Evolutionary conservation across 2,888 invertebrate species (phyloP).

Genomic region (Catocala fraxini): DNA sequence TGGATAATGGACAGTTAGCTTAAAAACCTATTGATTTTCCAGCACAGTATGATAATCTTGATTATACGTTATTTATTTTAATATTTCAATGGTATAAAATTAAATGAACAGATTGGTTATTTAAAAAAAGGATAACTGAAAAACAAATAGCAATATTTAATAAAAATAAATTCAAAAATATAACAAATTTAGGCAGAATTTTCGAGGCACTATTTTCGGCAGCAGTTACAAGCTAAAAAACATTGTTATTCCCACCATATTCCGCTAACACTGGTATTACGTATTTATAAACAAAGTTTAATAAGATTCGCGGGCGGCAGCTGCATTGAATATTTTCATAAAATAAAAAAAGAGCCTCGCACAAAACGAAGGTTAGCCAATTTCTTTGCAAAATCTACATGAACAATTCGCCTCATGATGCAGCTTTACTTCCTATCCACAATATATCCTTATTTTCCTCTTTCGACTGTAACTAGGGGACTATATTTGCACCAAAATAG

Average conservation of each 20-base stretch:
- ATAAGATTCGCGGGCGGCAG: conserved; percentile 19
- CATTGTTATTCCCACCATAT: background rate
- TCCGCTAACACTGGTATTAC: conserved; percentile 6
- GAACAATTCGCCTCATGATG: conserved; percentile 57
- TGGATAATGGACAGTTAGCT: too few relatives aligned
- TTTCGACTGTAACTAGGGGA: conserved; percentile 45
- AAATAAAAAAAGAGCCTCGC: conserved; percentile 21
- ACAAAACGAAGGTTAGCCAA: conserved; percentile 26
- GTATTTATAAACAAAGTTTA: conserved; percentile 23
- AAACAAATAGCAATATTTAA: too few relatives aligned
- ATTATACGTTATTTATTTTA: too few relatives aligned
- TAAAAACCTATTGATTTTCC: too few relatives aligned
- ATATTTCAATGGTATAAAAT: too few relatives aligned
- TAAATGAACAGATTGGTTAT: too few relatives aligned
- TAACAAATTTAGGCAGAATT: too few relatives aligned
- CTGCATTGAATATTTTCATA: conserved; percentile 19
- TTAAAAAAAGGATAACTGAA: too few relatives aligned
- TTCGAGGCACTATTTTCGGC: too few relatives aligned
- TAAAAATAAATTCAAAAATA: too few relatives aligned
- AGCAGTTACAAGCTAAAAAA: background rate
- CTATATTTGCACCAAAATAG: conserved; percentile 39
- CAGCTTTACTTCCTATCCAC: conserved; percentile 61
- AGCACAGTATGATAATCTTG: too few relatives aligned
- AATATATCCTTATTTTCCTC: conserved; percentile 63
- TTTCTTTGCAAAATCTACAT: conserved; percentile 53